phyloP scores from a whole-genome alignment of 2,888 invertebrate species.

The Drosophila acutilabella region DNA sequence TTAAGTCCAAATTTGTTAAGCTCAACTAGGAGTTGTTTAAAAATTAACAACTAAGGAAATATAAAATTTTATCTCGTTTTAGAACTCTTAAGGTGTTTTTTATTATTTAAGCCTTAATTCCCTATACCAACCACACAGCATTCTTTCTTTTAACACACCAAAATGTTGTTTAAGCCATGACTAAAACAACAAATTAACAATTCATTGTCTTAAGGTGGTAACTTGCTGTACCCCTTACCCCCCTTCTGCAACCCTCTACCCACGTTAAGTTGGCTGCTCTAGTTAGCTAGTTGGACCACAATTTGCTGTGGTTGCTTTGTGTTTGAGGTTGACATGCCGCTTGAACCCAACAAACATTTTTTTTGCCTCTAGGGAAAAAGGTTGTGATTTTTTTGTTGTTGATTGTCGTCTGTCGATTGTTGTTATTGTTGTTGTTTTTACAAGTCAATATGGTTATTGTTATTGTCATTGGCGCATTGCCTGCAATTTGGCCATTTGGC shows the following conservation, averaged over 20 bases:
- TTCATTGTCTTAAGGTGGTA: conserved; percentile 61
- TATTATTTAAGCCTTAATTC: too few relatives aligned
- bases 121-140: too few relatives aligned
- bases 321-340: conserved; percentile 56
- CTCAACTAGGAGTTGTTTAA: too few relatives aligned
- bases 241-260: background rate
- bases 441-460: conserved; percentile 78
- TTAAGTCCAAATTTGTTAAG: too few relatives aligned
- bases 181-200: conserved; percentile 66
- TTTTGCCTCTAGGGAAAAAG: conserved; percentile 19
- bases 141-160: conserved; percentile 7
- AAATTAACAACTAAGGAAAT: too few relatives aligned
- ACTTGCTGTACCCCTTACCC: background rate
- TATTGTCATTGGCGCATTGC: conserved; percentile 70
- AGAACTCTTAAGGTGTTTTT: too few relatives aligned
- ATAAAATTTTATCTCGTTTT: too few relatives aligned
- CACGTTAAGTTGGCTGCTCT: conserved; percentile 28
- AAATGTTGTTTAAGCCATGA: conserved; percentile 25
- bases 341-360: conserved; percentile 39
- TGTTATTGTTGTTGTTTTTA: conserved; percentile 45
- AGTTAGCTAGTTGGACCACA: conserved; percentile 64
- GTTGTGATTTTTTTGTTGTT: conserved; percentile 23
- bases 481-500: conserved; percentile 67
- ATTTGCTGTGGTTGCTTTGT: conserved; percentile 52
- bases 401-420: conserved; percentile 40